Percentiles rank a stretch among this genome's conserved stretches.
Evolutionary conservation across 64 coral and sea anemone species (phyloP).

Genomic region (Orbicella faveolata): DNA sequence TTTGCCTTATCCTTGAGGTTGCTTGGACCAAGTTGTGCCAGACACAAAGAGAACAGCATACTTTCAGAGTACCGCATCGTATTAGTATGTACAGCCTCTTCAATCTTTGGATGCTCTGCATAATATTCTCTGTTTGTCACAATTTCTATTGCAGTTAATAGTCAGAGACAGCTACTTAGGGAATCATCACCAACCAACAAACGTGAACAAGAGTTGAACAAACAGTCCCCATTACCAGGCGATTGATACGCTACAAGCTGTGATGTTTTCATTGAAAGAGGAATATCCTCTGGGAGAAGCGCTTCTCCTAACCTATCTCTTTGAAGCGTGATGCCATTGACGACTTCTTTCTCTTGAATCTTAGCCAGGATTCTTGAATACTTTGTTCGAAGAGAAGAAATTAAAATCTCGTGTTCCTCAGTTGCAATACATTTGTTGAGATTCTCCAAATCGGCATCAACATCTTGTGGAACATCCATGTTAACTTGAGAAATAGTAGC

Average conservation of each 20-base stretch:
- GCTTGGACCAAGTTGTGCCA: no score
- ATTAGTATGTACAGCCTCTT: not conserved
- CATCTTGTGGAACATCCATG: no score
- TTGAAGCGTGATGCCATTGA: not conserved
- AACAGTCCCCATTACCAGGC: conserved; percentile 16
- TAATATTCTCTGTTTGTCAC: no score
- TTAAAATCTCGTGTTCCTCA: conserved; percentile 5
- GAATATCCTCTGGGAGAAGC: conserved; percentile 22
- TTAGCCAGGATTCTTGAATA: conserved; percentile 6
- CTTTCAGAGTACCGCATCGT: not conserved
- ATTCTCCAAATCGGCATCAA: no score
- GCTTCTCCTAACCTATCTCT: not conserved
- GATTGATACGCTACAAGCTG: not conserved
- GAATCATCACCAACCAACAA: conserved; percentile 32
- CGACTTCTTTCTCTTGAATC: not conserved
- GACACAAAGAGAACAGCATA: no score
- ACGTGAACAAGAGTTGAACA: conserved; percentile 15
- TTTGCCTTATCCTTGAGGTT: no score
- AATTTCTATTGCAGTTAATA: not conserved
- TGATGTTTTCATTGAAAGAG: conserved; percentile 17
- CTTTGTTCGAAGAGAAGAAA: not conserved
- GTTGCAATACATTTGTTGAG: conserved; percentile 4
- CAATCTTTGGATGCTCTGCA: no score
- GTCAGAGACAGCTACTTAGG: not conserved
- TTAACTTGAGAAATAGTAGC: no score